Base-by-base conservation (phyloP, 1,140 invertebrate species). In the Calliphora vicina region DNA sequence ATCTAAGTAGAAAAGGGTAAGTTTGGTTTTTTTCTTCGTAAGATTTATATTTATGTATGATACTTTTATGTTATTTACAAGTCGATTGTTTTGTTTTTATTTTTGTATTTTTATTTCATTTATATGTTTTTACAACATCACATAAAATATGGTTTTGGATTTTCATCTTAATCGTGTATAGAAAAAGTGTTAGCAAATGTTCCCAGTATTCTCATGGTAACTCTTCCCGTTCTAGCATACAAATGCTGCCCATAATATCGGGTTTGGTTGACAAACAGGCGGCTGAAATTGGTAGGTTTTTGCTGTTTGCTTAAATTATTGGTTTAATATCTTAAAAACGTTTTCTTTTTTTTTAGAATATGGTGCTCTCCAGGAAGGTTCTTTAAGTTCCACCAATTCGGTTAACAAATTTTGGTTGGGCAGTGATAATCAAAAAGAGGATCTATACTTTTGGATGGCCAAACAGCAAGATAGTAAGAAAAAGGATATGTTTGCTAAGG, bases 381-480 rank as follows among this genome's bases (percentile, higher is more conserved):
- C 92, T 0, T 86, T 92, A 76, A 86, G 92, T 90, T 86, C 92
- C 83, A 80, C 92, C 86, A 84, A 93, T 91, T 88, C 92, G 85
- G 82, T 93, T 86, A 82, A 91, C 91, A 88, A 93, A 89, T 87
- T 92, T 91, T 85, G 89, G 90, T 6, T 92, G 87, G 87, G 91
- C 85, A 85, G 84, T 80, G 91, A 89, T 25, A 91, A 91, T 82
- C 91, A 93, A 8, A 93, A 94, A n/a, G 96, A 98, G 89, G 96
- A 97, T 91, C 91, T 99, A 45, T 98, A 98, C 88, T 96, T 95
- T 84, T 98, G 97, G 97, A 98, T 98, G 97, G 96, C 96, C 0
- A 96, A 97, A 87, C 97, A 98, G 86, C 96, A 98, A 88, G 94
- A 94, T 84, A 94, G 92, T 84, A 93, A 92, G 90, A 87, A 91